phyloP scores from a whole-genome alignment of 2,113 vertebrate species.

The Rynchops niger region DNA sequence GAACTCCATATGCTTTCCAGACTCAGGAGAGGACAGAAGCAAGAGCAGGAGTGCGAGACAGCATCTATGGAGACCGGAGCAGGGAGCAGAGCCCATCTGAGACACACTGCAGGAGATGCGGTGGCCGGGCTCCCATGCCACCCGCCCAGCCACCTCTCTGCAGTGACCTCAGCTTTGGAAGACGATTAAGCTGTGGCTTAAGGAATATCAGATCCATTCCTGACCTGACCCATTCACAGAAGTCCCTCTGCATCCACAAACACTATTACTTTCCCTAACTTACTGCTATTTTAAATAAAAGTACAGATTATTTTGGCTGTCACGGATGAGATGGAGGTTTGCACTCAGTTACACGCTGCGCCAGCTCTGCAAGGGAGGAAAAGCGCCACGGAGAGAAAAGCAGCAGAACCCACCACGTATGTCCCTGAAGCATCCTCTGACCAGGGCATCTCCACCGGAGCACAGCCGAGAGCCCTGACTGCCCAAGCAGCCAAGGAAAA shows the following conservation, averaged over 20 bases:
- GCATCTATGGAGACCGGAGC: rapidly evolving
- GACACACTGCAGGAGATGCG: background rate
- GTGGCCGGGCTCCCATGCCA: background rate
- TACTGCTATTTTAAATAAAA: background rate
- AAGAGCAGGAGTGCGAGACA: background rate
- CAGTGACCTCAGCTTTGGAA: background rate
- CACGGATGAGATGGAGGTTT: rapidly evolving
- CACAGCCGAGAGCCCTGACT: rapidly evolving
- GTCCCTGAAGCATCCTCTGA: background rate
- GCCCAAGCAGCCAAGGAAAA: background rate
- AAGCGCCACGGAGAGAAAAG: background rate
- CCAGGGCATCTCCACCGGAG: background rate
- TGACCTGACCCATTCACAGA: background rate
- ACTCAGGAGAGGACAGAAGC: background rate
- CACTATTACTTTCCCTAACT: background rate
- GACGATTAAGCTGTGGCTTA: background rate
- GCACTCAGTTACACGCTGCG: background rate
- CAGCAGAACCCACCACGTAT: background rate
- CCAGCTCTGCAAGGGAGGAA: background rate
- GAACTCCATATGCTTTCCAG: background rate
- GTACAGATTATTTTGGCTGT: background rate
- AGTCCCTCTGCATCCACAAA: background rate
- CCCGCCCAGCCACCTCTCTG: background rate
- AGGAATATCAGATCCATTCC: background rate
- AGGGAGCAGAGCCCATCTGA: background rate